Evolutionary conservation across 2,797 vertebrate species (phyloP).

Genomic region (Apogon hyalosoma): DNA sequence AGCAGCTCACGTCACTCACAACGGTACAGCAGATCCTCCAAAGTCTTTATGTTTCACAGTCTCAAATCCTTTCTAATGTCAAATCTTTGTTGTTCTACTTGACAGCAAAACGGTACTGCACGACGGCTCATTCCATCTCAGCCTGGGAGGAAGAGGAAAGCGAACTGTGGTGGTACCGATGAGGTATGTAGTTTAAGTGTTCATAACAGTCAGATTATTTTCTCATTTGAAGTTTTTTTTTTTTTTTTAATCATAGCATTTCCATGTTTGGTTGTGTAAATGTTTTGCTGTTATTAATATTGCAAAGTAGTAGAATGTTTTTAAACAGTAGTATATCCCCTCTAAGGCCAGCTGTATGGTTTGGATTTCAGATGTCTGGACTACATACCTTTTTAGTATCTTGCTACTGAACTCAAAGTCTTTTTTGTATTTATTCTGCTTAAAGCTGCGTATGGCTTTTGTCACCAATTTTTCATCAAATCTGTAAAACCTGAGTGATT

Average conservation of each 20-base stretch:
- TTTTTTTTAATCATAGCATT: background rate
- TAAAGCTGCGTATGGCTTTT: too few relatives aligned
- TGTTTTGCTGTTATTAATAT: too few relatives aligned
- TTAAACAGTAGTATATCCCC: too few relatives aligned
- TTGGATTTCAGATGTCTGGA: too few relatives aligned
- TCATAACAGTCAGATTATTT: background rate
- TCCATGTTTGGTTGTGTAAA: background rate
- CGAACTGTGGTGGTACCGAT: slow-evolving; percentile 88
- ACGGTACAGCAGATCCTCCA: slow-evolving; percentile 69
- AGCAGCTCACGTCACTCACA: slow-evolving; percentile 80
- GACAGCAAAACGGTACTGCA: slow-evolving; percentile 87
- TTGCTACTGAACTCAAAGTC: too few relatives aligned
- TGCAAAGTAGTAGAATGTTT: too few relatives aligned
- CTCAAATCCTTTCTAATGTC: background rate
- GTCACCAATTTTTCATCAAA: too few relatives aligned
- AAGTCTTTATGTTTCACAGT: background rate
- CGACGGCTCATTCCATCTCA: slow-evolving; percentile 88
- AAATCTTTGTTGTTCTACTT: background rate
- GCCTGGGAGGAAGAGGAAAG: slow-evolving; percentile 92
- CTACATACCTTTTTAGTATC: too few relatives aligned
- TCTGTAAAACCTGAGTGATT: too few relatives aligned
- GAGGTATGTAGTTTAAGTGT: slow-evolving; percentile 80
- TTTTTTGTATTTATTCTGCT: too few relatives aligned
- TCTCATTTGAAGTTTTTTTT: background rate
- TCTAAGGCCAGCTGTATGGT: too few relatives aligned